Conservation (phyloP, 2,888 invertebrate species). For the Parelbella ahira region DNA sequence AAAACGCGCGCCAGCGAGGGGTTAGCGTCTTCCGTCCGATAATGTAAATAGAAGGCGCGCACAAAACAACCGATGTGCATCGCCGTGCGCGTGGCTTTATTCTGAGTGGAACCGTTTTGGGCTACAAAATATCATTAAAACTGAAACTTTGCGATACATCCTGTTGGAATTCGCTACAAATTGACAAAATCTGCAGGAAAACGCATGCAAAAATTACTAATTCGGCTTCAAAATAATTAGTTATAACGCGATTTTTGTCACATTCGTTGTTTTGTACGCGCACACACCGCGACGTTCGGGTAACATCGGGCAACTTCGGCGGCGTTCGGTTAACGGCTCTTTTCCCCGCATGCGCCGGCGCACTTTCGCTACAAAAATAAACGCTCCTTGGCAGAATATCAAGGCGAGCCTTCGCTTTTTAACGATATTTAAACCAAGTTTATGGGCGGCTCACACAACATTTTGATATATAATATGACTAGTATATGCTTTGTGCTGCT, state of each 20-base stretch:
- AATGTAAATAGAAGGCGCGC: slow-evolving; percentile 57
- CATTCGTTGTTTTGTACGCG: slow-evolving; percentile 50
- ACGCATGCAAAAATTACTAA: neutral
- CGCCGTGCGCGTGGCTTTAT: slow-evolving; percentile 15
- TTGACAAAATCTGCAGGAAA: neutral
- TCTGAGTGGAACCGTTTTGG: slow-evolving; percentile 17
- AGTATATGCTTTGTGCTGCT: too few relatives aligned
- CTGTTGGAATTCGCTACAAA: neutral
- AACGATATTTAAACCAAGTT: slow-evolving; percentile 55
- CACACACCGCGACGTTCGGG: slow-evolving; percentile 46
- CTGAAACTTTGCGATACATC: neutral
- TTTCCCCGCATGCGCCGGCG: slow-evolving; percentile 55
- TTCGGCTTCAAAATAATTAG: slow-evolving; percentile 2
- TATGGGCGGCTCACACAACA: slow-evolving; percentile 55
- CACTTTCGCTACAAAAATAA: slow-evolving; percentile 78
- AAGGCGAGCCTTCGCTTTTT: slow-evolving; percentile 74
- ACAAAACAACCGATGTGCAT: slow-evolving; percentile 47
- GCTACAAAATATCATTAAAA: slow-evolving; percentile 19
- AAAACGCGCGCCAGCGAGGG: slow-evolving; percentile 68
- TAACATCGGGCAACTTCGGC: slow-evolving; percentile 58
- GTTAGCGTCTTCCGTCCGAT: slow-evolving; percentile 63
- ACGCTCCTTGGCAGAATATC: slow-evolving; percentile 76
- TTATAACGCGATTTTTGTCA: slow-evolving; percentile 20
- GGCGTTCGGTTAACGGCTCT: slow-evolving; percentile 70
- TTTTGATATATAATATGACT: slow-evolving; percentile 6